Base-by-base conservation (phyloP, 2,888 invertebrate genomes). In the Ectropis crepuscularia region DNA sequence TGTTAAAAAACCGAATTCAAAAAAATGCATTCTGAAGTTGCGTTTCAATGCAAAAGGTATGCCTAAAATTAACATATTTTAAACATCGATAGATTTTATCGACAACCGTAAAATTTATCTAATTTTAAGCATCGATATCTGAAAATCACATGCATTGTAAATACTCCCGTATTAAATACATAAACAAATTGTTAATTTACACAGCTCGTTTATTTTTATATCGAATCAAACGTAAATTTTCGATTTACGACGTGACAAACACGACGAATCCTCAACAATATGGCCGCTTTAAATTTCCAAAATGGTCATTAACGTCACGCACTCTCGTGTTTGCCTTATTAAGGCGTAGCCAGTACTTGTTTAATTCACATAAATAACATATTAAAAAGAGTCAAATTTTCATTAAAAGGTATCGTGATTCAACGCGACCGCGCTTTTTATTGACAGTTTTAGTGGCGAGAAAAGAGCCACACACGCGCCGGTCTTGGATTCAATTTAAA, bases 401-500 rank as follows among this genome's bases (percentile, higher is more conserved):
- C 88, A 89, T 89, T 90, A 89, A 87, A 87, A 83, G 77, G 76
- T 79, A 80, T 80, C 80, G 80, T 84, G 86, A 85, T 85, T 86
- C 86, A 80, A 82, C 80, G 74, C 71, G 79, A 76, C 79, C 76
- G 80, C 81, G 77, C 78, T 77, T 85, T 90, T 90, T 90, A 91
- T 90, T 89, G 91, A 90, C 90, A 90, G 89, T 84, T 90, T 90
- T 88, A 90, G 86, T 85, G 82, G 81, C 80, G 81, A 79, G 79
- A 76, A 79, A 78, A 83, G 85, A 83, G 83, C 91, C 90, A 90
- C 91, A 90, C 91, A 90, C 91, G 86, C 83, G 87, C 90, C 90
- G 88, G 85, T 79, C 83, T 77, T 80, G 87, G 86, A 89, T 90
- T 91, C 91, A 92, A 91, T 92, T 92, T 91, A 90, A 92, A 91